phyloP scores from a whole-genome alignment of 2,888 invertebrate species.

The Lingula anatina region DNA sequence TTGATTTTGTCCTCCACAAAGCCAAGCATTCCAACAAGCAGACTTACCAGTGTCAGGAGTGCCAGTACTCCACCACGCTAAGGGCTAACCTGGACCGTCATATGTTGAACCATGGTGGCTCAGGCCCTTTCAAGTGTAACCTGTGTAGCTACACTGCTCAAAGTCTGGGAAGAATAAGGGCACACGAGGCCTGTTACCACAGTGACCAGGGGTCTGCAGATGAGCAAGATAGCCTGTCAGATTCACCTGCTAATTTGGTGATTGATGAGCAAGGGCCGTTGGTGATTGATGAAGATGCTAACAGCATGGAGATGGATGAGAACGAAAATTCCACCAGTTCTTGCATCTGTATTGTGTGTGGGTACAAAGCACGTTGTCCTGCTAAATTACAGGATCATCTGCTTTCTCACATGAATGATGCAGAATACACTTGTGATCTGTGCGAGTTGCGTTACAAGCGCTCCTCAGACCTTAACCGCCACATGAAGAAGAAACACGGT shows the following conservation, averaged over 20 bases:
- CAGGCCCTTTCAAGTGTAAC: slow-evolving; percentile 28
- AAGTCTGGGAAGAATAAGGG: slow-evolving; percentile 16
- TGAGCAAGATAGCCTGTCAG: slow-evolving; percentile 3
- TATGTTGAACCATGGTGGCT: slow-evolving; percentile 55
- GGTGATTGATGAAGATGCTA: no score
- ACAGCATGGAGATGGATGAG: slow-evolving; percentile 1
- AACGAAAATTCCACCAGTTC: neutral
- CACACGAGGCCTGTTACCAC: neutral
- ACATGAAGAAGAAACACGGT: slow-evolving; percentile 45
- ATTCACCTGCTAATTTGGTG: no score
- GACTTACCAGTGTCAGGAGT: slow-evolving; percentile 76
- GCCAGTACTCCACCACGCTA: slow-evolving; percentile 88
- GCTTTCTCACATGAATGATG: slow-evolving; percentile 3
- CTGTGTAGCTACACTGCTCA: slow-evolving; percentile 40
- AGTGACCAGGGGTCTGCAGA: slow-evolving; percentile 3
- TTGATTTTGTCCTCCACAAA: slow-evolving; percentile 71
- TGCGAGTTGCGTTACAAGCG: slow-evolving; percentile 34
- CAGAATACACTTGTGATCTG: slow-evolving; percentile 15
- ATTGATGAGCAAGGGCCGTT: no score
- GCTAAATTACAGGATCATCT: slow-evolving; percentile 5
- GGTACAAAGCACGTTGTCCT: neutral
- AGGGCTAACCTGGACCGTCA: slow-evolving; percentile 89
- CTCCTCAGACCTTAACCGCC: slow-evolving; percentile 43
- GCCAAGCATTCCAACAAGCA: slow-evolving; percentile 25
- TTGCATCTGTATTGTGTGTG: neutral